Base-by-base conservation (phyloP, 2,797 vertebrate genomes). In the Prionace glauca region DNA sequence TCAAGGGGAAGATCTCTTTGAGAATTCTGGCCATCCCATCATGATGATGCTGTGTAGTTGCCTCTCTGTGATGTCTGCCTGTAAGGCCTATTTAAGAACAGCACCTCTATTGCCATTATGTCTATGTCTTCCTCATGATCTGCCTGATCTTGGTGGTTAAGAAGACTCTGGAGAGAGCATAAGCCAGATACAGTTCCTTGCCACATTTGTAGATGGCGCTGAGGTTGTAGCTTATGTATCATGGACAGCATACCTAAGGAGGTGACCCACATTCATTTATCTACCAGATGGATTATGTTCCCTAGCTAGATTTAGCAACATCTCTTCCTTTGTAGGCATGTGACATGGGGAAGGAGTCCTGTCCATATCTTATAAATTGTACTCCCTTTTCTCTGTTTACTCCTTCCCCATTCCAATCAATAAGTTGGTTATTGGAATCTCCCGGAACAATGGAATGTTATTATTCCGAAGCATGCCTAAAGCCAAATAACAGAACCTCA, bases 401-500 rank as follows among this genome's bases (percentile, higher is more conserved):
- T 84, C 18, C 79, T n/a, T 84, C 29, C 56, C 60, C 11, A 10
- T 56, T 22, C 26, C 86, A 26, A 12, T 29, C 86, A 29, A 29
- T 32, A 56, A 56, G 14, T 91, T 20, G 32, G 60, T 91, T 5
- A 91, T 65, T 90, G 32, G 65, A 62, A 65, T 36, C 12, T 62
- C 12, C 36, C 18, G 1, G 12, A 65, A n/a, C 88, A 91, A 91
- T n/a, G 18, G n/a, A 2, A 32, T 62, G 62, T 91, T 90, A 60
- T 90, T 9, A n/a, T 18, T n/a, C 60, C 32, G 18, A 67, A 2
- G 32, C n/a, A 32, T 91, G 60, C 7, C 60, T 18, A 91, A 29
- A 65, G 29, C 60, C 60, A 91, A 91, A 18, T 45, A 45, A 45
- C 10, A 29, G 65, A 32, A 9, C 96, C 96, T 86, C 96, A 98